These are phyloP conservation scores for Papilio demoleus DNA, from an alignment of 2,888 invertebrate genomes.

Conservation along the genomic window DNA sequence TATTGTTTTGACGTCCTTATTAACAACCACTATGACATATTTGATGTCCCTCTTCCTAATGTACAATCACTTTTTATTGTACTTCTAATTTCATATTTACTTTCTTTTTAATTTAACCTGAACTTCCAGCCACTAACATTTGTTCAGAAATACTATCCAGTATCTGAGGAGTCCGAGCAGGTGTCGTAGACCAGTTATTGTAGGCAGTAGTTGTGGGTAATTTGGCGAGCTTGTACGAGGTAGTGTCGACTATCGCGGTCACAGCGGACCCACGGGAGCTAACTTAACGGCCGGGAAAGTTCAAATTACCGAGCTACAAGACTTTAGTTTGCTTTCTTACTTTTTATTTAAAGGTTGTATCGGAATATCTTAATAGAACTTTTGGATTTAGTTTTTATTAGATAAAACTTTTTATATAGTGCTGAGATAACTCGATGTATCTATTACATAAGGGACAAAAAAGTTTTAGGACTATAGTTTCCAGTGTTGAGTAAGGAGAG, in stretches of 20 bases:
- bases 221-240: not conserved
- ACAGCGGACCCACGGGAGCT: constrained; percentile 29
- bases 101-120: too few species aligned
- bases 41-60: too few species aligned
- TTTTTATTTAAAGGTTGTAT: constrained; percentile 25
- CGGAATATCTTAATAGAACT: constrained; percentile 20
- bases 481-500: not conserved
- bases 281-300: constrained; percentile 28
- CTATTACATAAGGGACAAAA: not conserved
- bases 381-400: not conserved
- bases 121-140: too few species aligned
- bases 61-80: too few species aligned
- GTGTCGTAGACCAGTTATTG: not conserved
- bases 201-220: not conserved
- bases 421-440: not conserved
- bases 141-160: too few species aligned
- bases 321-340: constrained; percentile 28
- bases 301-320: constrained; percentile 29
- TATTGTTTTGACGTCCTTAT: too few species aligned
- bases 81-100: too few species aligned
- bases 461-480: not conserved
- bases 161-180: not conserved
- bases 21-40: too few species aligned
- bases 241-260: not conserved
- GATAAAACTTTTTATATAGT: not conserved